Evolutionary conservation across 2,888 invertebrate genomes (phyloP).

Genomic region (Ochropleura leucogaster): DNA sequence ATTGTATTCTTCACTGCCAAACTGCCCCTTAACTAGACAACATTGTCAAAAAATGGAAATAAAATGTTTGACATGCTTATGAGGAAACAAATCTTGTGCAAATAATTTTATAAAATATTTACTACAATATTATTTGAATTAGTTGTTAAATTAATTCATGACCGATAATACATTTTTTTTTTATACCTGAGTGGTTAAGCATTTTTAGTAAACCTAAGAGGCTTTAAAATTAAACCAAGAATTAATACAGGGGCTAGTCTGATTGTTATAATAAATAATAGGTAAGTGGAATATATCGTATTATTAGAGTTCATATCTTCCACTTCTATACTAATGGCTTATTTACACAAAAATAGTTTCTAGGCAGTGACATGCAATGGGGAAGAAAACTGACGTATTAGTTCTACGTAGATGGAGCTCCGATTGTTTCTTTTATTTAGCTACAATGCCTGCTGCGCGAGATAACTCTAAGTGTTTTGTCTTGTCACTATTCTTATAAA

Average conservation of each 20-base stretch:
- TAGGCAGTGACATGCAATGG: background rate
- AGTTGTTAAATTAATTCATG: background rate
- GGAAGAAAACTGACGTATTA: background rate
- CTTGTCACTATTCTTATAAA: background rate
- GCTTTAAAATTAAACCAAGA: slow-evolving; percentile 53
- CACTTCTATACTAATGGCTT: slow-evolving; percentile 3
- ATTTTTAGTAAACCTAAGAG: slow-evolving; percentile 44
- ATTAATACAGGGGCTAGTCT: slow-evolving; percentile 60
- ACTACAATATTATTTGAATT: background rate
- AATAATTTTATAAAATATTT: slow-evolving; percentile 2
- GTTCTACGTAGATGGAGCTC: background rate
- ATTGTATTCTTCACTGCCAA: slow-evolving; percentile 56
- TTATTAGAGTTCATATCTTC: slow-evolving; percentile 9
- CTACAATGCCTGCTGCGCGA: background rate
- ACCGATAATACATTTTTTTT: background rate
- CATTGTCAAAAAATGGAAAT: background rate
- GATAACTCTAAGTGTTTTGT: background rate
- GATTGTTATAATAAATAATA: slow-evolving; percentile 46
- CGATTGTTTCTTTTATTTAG: background rate
- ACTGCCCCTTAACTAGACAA: slow-evolving; percentile 34
- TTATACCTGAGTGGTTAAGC: slow-evolving; percentile 20
- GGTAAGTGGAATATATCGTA: slow-evolving; percentile 33
- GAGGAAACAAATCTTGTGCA: slow-evolving; percentile 1
- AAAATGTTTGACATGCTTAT: slow-evolving; percentile 23
- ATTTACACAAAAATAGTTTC: slow-evolving; percentile 13